phyloP scores from a whole-genome alignment of 2,797 vertebrate species.

The Bovichtus diacanthus region DNA sequence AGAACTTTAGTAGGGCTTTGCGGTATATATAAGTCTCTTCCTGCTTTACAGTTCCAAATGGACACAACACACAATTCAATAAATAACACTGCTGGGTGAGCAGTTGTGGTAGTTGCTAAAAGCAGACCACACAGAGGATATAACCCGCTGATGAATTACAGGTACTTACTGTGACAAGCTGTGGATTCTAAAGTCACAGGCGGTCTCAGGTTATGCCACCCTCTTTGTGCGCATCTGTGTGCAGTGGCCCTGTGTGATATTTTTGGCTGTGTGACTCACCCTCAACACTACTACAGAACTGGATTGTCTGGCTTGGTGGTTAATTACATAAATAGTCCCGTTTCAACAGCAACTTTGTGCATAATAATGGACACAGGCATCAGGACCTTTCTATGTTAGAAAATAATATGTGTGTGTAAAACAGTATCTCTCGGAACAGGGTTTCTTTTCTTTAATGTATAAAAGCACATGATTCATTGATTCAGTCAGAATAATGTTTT shows the following conservation, averaged over 20 bases:
- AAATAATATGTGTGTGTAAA: conserved; percentile 2
- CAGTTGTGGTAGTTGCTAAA: conserved; percentile 16
- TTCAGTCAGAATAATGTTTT: conserved; percentile 23
- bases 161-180: conserved; percentile 54
- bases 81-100: conserved; percentile 29
- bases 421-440: background rate
- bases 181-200: conserved; percentile 48
- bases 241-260: conserved; percentile 55
- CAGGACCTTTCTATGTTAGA: background rate
- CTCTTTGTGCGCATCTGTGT: conserved; percentile 52
- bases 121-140: conserved; percentile 68
- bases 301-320: conserved; percentile 31
- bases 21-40: conserved; percentile 8
- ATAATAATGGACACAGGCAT: conserved; percentile 23
- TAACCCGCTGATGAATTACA: conserved; percentile 55
- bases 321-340: conserved; percentile 58
- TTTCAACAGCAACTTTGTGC: conserved; percentile 31
- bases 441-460: background rate
- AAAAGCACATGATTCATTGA: conserved; percentile 6
- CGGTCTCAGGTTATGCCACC: conserved; percentile 51
- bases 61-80: conserved; percentile 31
- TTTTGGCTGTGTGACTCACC: conserved; percentile 69
- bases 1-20: too few relatives aligned
- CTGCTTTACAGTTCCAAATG: conserved; percentile 24
- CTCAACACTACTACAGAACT: conserved; percentile 35